Evolutionary conservation across 37 sponge, comb jelly and placozoan species (phyloP).

Genomic region (Halisarca cf. caerulea): DNA sequence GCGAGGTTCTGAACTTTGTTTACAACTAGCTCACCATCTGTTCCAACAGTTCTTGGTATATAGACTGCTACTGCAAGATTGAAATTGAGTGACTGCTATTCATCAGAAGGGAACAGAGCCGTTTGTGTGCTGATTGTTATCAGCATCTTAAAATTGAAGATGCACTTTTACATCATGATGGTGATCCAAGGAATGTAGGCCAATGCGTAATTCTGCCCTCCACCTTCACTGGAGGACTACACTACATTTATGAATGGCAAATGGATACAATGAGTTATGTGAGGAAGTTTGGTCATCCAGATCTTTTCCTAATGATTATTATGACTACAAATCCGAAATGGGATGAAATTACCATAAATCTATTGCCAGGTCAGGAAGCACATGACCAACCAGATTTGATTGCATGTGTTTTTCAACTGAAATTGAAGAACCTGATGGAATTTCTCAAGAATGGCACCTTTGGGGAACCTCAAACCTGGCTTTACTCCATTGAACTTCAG

Average conservation of each 20-base stretch:
- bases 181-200: slow-evolving; percentile 40
- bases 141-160: slow-evolving; percentile 33
- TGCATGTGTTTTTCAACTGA: slow-evolving; percentile 51
- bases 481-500: slow-evolving; percentile 54
- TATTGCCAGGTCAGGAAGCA: too few species aligned
- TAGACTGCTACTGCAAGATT: slow-evolving; percentile 61
- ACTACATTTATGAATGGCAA: slow-evolving; percentile 57
- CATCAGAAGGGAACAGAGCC: slow-evolving; percentile 30
- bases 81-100: slow-evolving; percentile 56
- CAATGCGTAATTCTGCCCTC: slow-evolving; percentile 57
- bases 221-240: slow-evolving; percentile 59
- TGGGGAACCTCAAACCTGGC: slow-evolving; percentile 26
- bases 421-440: slow-evolving; percentile 45
- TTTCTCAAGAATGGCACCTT: slow-evolving; percentile 44
- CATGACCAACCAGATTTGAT: slow-evolving; percentile 50
- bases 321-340: slow-evolving; percentile 62
- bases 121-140: slow-evolving; percentile 39
- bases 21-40: slow-evolving; percentile 15
- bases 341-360: slow-evolving; percentile 49
- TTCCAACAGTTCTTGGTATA: slow-evolving; percentile 69
- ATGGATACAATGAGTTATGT: slow-evolving; percentile 72
- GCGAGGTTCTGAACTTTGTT: too few species aligned
- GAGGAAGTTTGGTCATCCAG: slow-evolving; percentile 41
- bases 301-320: slow-evolving; percentile 54
- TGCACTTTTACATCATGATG: slow-evolving; percentile 33